Base-by-base conservation (phyloP, 2,888 invertebrate species). In the Ophion obscuratus region DNA sequence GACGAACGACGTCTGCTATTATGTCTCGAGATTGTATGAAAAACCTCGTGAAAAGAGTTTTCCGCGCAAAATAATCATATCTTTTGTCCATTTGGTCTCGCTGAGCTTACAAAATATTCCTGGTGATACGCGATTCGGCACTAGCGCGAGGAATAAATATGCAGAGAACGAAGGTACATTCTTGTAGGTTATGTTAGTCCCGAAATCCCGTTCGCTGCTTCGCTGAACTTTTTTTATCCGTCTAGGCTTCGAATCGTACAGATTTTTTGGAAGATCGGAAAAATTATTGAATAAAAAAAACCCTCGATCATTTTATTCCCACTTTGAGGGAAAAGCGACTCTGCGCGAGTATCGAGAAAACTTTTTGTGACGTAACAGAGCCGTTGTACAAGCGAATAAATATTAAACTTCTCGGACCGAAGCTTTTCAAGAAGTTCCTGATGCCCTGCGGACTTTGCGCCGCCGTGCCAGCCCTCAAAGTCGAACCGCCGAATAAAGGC, bases 371-470 rank as follows among this genome's bases (percentile, higher is more conserved):
- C 66, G 81, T 81, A 81, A 81, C 66, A 5, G 9, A n/a, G 9
- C 53, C 53, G 53, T 53, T 17, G 27, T 31, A 36, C 17, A 14
- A 14, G 24, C 11, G 27, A 9, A 2, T 27, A 70, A 53, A 17
- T 70, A 17, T 53, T 70, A 9, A 53, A 70, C 40, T 53, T 17
- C 6, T 40, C 9, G 7, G 5, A 40, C 70, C 88, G 6, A 90
- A 94, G 94, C 89, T 94, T 68, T 89, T 93, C 83, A 94, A 93
- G 89, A 94, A 94, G 90, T 92, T 94, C 78, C 84, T 93, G 85
- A 90, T 94, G 91, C 94, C 94, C 53, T 93, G 93, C 82, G 94
- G 94, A 66, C 87, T 94, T 40, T 94, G 93, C 59, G 92, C 93
- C 27, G 93, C 93, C 5, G 89, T 92, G 36, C 94, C 94, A 53